Percentiles rank a stretch among this genome's conserved stretches.
Evolutionary conservation across 2,797 vertebrate genomes (phyloP).

Genomic region (Mastacembelus armatus): DNA sequence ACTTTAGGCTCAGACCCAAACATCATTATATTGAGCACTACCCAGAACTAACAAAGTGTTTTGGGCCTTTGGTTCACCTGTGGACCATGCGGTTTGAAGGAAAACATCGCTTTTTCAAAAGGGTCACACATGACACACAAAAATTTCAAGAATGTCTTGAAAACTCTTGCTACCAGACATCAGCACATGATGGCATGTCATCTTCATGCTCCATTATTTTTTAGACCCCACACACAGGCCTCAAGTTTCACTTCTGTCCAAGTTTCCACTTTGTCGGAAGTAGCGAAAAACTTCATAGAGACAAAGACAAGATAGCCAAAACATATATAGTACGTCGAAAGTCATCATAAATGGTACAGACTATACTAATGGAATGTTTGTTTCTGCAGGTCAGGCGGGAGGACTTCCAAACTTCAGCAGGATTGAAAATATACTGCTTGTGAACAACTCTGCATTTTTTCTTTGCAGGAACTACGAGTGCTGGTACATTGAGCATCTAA

Average conservation of each 20-base stretch:
- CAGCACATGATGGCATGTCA: slow-evolving; percentile 48
- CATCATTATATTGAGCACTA: slow-evolving; percentile 39
- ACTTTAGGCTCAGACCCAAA: slow-evolving; percentile 24
- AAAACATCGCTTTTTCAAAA: slow-evolving; percentile 42
- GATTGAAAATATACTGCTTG: neutral
- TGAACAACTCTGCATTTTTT: slow-evolving; percentile 5
- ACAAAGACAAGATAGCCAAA: slow-evolving; percentile 17
- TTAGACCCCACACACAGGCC: slow-evolving; percentile 21
- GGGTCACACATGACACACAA: slow-evolving; percentile 30
- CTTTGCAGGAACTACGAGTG: slow-evolving; percentile 23
- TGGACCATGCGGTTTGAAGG: slow-evolving; percentile 43
- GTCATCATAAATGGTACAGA: slow-evolving; percentile 36
- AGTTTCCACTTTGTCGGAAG: slow-evolving; percentile 4
- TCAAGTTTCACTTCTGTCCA: slow-evolving; percentile 18
- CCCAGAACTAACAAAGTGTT: slow-evolving; percentile 11
- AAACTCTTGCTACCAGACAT: slow-evolving; percentile 38
- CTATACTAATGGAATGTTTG: slow-evolving; percentile 30
- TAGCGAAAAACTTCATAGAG: slow-evolving; percentile 31
- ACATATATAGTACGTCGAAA: slow-evolving; percentile 33
- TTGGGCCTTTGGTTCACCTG: slow-evolving; percentile 39
- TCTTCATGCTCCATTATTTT: slow-evolving; percentile 30
- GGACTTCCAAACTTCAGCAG: slow-evolving; percentile 16
- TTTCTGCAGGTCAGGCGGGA: slow-evolving; percentile 20
- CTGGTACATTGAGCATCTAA: slow-evolving; percentile 47
- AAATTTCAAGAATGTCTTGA: slow-evolving; percentile 31